Base-by-base conservation (phyloP, 2,888 invertebrate species). In the Bibio marci region DNA sequence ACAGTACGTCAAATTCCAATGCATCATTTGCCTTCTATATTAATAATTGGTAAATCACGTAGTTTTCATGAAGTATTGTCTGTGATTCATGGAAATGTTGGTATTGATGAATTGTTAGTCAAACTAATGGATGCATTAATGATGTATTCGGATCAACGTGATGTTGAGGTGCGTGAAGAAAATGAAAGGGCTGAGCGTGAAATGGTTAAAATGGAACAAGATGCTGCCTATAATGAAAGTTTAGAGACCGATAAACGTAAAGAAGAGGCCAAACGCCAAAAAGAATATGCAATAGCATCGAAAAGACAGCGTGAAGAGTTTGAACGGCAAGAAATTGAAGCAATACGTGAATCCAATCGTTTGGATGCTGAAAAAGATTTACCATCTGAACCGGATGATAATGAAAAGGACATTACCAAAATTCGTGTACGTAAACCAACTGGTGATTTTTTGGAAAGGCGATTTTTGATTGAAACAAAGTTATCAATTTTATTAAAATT, bases 171-270 rank as follows among this genome's bases (percentile, higher is more conserved):
- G 41, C 68, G 71, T 30, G 76, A 87, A 51, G 94, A 94, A 66
- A 73, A 83, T 43, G 91, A 92, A 59, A 65, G 94, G 41, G 82
- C 85, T 46, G 88, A 83, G 10, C 65, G 94, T 40, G 91, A 92
- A 61, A 68, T 72, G 50, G 87, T 95, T 39, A 90, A 91, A 62
- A 71, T 76, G 50, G 92, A 94, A 59, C 94, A 95, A 65, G 92
- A 95, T 65, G 76, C 78, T 58, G 94, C 94, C 1, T 95, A 90
- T 63, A 78, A 87, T 58, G 78, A 73, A 55, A 92, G 92, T 49
- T 69, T 95, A 39, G 81, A 81, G 54, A 58, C 57, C 10, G 62
- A 56, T 50, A 80, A 82, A 65, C 86, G 86, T 41, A 88, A 88
- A 63, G 88, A 90, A 62, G 86, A 87, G 63, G 74, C 82, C 3